These are phyloP conservation scores for Nibea coibor DNA, from an alignment of 2,113 vertebrate species.

Conservation along the genomic window DNA sequence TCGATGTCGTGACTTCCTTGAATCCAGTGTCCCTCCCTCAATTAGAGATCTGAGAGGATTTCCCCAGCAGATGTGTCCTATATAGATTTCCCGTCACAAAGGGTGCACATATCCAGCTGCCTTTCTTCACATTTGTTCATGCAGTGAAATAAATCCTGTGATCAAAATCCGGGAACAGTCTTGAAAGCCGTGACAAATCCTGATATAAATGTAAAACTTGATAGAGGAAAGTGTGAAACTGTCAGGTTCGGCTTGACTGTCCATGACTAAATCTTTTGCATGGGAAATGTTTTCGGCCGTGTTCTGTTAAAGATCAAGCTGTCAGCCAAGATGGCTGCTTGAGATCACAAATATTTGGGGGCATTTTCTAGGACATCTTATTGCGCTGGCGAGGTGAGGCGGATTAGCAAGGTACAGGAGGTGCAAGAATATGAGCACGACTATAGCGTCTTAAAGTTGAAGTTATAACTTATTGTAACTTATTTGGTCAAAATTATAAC, in stretches of 20 bases:
- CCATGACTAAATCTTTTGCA: constrained; percentile 61
- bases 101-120: constrained; percentile 73
- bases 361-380: neutral
- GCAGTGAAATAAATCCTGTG: constrained; percentile 80
- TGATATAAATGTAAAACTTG: constrained; percentile 79
- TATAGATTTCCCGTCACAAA: constrained; percentile 79
- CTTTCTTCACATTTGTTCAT: constrained; percentile 75
- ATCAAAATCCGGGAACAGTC: constrained; percentile 73
- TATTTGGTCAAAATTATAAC: neutral
- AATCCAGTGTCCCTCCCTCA: constrained; percentile 50
- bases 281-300: constrained; percentile 25
- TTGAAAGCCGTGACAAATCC: constrained; percentile 80
- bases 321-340: constrained; percentile 17
- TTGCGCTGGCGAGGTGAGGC: constrained; percentile 8
- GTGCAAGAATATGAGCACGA: neutral
- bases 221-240: constrained; percentile 60
- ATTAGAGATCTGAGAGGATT: constrained; percentile 75
- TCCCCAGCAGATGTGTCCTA: constrained; percentile 66
- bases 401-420: constrained; percentile 24
- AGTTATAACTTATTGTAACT: too few relatives aligned
- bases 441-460: too few relatives aligned
- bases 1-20: constrained; percentile 35
- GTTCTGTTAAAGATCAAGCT: constrained; percentile 45
- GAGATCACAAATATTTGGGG: constrained; percentile 21
- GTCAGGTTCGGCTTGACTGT: constrained; percentile 63